phyloP scores from a whole-genome alignment of 2,797 vertebrate genomes.

The Peromyscus eremicus region DNA sequence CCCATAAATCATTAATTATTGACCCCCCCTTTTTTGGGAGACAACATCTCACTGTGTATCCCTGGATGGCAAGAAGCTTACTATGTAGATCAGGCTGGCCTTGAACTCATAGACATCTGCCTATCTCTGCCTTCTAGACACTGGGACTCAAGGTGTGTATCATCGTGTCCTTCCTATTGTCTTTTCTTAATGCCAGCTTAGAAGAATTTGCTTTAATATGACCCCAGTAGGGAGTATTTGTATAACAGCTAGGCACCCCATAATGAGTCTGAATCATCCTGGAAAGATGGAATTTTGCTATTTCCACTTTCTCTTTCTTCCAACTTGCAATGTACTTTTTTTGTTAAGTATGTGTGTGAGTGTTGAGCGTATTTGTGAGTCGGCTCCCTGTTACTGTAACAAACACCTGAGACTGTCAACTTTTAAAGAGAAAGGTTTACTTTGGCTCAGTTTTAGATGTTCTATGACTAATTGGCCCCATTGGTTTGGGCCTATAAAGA shows the following conservation, averaged over 20 bases:
- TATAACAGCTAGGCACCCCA: neutral
- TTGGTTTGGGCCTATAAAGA: neutral
- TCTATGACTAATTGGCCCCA: neutral
- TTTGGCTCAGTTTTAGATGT: neutral
- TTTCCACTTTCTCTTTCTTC: neutral
- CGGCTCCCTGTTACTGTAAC: neutral
- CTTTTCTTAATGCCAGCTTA: neutral
- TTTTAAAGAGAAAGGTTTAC: neutral
- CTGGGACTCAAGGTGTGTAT: neutral
- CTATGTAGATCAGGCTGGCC: neutral
- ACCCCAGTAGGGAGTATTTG: neutral
- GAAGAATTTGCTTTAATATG: conserved; percentile 4
- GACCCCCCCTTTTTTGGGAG: neutral
- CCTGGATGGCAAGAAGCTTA: neutral
- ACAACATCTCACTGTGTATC: neutral
- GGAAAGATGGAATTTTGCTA: neutral
- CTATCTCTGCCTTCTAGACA: neutral
- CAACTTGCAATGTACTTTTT: neutral
- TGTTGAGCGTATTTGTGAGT: neutral
- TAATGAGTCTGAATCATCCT: neutral
- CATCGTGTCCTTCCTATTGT: neutral
- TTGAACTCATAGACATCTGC: neutral
- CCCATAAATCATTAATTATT: neutral
- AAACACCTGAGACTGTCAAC: neutral
- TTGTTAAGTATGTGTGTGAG: neutral